phyloP scores from a whole-genome alignment of 1,140 invertebrate species.

The Drosophila dunni region DNA sequence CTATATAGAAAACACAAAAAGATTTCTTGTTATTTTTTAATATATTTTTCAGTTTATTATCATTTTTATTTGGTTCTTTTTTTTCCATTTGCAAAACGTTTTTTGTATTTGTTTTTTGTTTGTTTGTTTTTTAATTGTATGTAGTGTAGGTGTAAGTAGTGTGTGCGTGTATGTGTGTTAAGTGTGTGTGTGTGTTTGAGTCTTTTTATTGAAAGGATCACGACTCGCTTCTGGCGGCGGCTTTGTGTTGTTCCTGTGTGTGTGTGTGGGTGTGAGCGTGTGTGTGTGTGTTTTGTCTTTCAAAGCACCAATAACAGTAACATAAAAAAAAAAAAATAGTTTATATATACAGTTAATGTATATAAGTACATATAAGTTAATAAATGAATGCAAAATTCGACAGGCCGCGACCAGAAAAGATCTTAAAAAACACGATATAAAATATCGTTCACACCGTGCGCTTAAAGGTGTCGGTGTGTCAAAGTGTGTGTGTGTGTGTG shows the following conservation, averaged over 20 bases:
- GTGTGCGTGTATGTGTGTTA: not conserved
- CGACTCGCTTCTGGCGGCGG: slow-evolving; percentile 24
- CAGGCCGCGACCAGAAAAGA: slow-evolving; percentile 44
- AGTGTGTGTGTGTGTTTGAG: not conserved
- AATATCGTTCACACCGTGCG: slow-evolving; percentile 57
- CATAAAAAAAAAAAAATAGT: slow-evolving; percentile 41
- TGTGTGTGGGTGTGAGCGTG: slow-evolving; percentile 13
- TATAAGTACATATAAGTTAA: slow-evolving; percentile 39
- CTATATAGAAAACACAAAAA: not conserved
- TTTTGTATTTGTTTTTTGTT: slow-evolving; percentile 8
- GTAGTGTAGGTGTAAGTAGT: slow-evolving; percentile 8
- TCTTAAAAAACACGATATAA: slow-evolving; percentile 28
- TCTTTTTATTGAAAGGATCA: slow-evolving; percentile 16
- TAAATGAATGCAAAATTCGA: slow-evolving; percentile 58
- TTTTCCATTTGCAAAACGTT: slow-evolving; percentile 45
- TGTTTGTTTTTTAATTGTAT: slow-evolving; percentile 1
- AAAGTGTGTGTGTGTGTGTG: slow-evolving; percentile 5
- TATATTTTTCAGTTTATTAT: slow-evolving; percentile 57
- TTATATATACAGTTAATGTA: slow-evolving; percentile 31
- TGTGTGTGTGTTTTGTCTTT: slow-evolving; percentile 36
- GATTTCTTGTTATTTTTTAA: slow-evolving; percentile 21
- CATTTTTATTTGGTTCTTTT: slow-evolving; percentile 54
- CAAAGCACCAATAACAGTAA: slow-evolving; percentile 73
- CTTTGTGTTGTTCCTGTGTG: slow-evolving; percentile 16
- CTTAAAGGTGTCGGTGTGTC: slow-evolving; percentile 4